A percentile compares a stretch with the other conserved stretches of the same genome.
These are phyloP conservation scores for Drosophila gaucha DNA, from an alignment of 2,888 invertebrate species.

Conservation along the genomic window DNA sequence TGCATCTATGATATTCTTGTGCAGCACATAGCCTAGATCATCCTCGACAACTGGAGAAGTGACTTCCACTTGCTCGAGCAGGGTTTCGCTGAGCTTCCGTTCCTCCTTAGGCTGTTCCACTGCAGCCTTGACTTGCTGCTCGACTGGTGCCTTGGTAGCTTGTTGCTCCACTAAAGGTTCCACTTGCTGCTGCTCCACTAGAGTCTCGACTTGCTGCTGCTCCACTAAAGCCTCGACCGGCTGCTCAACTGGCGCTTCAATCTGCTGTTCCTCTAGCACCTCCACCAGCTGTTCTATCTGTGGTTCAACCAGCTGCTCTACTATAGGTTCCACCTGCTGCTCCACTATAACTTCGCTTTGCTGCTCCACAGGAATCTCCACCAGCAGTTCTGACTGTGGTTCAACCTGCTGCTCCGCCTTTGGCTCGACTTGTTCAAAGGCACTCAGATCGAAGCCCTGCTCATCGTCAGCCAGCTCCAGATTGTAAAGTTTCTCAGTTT, in stretches of 20 bases:
- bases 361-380: not conserved
- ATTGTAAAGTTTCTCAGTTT: constrained; percentile 77
- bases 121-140: not conserved
- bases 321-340: not conserved
- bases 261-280: not conserved
- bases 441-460: constrained; percentile 77
- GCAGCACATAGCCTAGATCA: constrained; percentile 76
- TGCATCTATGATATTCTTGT: constrained; percentile 75
- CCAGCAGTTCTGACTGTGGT: no score
- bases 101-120: not conserved
- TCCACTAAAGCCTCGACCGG: not conserved
- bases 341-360: not conserved
- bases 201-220: not conserved
- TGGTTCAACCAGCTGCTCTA: not conserved
- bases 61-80: not conserved
- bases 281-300: not conserved
- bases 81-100: not conserved
- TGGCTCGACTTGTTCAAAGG: constrained; percentile 60
- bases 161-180: not conserved
- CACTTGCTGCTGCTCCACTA: not conserved
- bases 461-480: constrained; percentile 69
- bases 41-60: constrained; percentile 37
- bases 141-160: not conserved
- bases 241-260: not conserved
- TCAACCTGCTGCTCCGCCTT: constrained; percentile 1